Evolutionary conservation across 2,797 vertebrate genomes (phyloP).

Genomic region (Protosalanx chinensis): DNA sequence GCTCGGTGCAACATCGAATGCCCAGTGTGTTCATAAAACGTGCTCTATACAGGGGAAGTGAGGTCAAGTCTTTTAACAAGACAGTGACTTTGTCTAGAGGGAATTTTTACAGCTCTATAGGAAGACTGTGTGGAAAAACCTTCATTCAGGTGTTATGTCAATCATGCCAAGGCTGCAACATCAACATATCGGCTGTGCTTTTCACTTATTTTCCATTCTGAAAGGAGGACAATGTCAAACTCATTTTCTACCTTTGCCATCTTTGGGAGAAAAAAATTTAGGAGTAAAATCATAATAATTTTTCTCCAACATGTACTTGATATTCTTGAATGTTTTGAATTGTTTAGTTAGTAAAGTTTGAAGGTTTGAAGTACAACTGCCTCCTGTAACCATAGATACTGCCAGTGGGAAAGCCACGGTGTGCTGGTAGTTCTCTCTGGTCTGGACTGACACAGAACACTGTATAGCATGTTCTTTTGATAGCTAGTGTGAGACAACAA

Average conservation of each 20-base stretch:
- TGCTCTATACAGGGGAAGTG: constrained; percentile 3
- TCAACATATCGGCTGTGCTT: constrained; percentile 9
- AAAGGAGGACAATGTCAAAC: constrained; percentile 16
- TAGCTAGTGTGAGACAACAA: too few relatives aligned
- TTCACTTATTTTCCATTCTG: constrained; percentile 15
- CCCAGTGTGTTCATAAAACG: constrained; percentile 3
- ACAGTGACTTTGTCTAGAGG: constrained; percentile 11
- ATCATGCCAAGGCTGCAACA: constrained; percentile 17
- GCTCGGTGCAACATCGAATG: not conserved
- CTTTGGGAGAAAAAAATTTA: constrained; percentile 21
- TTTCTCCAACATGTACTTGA: constrained; percentile 20
- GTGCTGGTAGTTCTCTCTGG: too few relatives aligned
- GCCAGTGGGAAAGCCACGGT: too few relatives aligned
- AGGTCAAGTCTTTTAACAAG: not conserved
- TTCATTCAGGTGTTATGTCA: constrained; percentile 12
- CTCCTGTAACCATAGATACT: not conserved
- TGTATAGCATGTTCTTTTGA: not conserved
- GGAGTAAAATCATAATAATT: not conserved
- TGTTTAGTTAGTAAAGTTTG: constrained; percentile 45
- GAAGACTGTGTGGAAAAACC: constrained; percentile 24
- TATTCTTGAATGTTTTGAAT: constrained; percentile 51
- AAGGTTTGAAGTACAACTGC: constrained; percentile 23
- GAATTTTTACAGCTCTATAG: constrained; percentile 2
- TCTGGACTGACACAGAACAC: not conserved
- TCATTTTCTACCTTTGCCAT: constrained; percentile 37